Evolutionary conservation across 2,797 vertebrate genomes (phyloP).

Genomic region (Austrolebias charrua): DNA sequence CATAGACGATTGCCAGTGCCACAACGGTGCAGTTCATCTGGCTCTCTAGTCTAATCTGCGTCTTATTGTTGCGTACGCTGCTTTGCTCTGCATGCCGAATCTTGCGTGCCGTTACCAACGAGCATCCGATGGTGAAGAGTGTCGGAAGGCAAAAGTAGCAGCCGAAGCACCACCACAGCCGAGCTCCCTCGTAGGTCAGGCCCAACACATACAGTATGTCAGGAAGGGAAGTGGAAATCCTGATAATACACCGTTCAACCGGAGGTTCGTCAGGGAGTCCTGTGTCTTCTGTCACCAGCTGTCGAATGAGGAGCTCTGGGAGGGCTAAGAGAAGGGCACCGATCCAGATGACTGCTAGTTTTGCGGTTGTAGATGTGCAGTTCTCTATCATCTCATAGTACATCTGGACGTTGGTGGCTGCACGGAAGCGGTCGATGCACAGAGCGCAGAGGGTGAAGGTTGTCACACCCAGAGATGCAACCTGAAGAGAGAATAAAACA

Average conservation of each 20-base stretch:
- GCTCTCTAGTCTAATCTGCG: slow-evolving; percentile 95
- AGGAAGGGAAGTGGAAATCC: slow-evolving; percentile 89
- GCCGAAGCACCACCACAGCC: slow-evolving; percentile 99
- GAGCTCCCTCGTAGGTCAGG: slow-evolving; percentile 91
- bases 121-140: slow-evolving; percentile 96
- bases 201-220: slow-evolving; percentile 95
- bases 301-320: slow-evolving; percentile 93
- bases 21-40: slow-evolving; percentile 99
- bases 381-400: slow-evolving; percentile 99
- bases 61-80: slow-evolving; percentile 91
- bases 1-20: slow-evolving; percentile 94
- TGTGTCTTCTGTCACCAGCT: slow-evolving; percentile 84
- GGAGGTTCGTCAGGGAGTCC: slow-evolving; percentile 59
- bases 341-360: slow-evolving; percentile 96
- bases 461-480: slow-evolving; percentile 94
- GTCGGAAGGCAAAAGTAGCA: slow-evolving; percentile 98
- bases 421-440: slow-evolving; percentile 96
- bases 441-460: slow-evolving; percentile 96
- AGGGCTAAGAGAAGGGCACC: slow-evolving; percentile 92
- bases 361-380: slow-evolving; percentile 93
- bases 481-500: slow-evolving; percentile 73
- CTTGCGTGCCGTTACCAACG: slow-evolving; percentile 91
- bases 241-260: slow-evolving; percentile 87
- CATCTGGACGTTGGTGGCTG: slow-evolving; percentile 98
- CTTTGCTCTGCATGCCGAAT: slow-evolving; percentile 92